Evolutionary conservation across 2,888 invertebrate genomes (phyloP).

Genomic region (Rhingia campestris): DNA sequence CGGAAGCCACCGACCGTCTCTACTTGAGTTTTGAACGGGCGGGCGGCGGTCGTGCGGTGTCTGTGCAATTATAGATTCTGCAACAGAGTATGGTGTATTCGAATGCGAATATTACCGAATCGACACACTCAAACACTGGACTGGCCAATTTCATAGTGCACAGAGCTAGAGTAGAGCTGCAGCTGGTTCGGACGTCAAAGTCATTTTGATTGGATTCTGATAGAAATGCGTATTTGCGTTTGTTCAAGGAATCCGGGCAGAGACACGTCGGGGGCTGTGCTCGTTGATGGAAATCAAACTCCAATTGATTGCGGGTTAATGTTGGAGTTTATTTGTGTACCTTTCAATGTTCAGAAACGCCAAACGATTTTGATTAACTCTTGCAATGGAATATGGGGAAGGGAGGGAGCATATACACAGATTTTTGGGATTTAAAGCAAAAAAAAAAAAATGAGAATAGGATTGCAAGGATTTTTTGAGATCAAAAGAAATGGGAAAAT

Average conservation of each 20-base stretch:
- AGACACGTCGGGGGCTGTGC: neutral
- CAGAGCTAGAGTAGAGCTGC: conserved; percentile 15
- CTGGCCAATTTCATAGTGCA: neutral
- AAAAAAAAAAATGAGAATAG: too few species aligned
- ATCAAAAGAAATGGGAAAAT: too few species aligned
- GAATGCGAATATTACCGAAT: conserved; percentile 50
- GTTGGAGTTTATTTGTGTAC: conserved; percentile 17
- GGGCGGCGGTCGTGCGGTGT: neutral
- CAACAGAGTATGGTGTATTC: conserved; percentile 41
- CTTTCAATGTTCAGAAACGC: neutral
- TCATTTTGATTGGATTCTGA: conserved; percentile 68
- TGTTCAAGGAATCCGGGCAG: conserved; percentile 1
- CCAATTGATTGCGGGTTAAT: conserved; percentile 10
- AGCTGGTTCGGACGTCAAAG: conserved; percentile 28
- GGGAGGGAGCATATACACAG: too few species aligned
- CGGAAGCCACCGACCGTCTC: neutral
- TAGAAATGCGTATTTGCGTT: conserved; percentile 52
- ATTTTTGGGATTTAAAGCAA: too few species aligned
- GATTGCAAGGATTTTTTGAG: too few species aligned
- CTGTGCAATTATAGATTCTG: conserved; percentile 67
- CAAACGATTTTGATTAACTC: neutral
- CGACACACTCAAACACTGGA: conserved; percentile 36
- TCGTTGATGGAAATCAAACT: neutral
- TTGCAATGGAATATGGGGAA: neutral
- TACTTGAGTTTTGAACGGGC: conserved; percentile 8